A percentile compares a stretch with the other conserved stretches of the same genome.
These are phyloP conservation scores for Phortica okadai DNA, from an alignment of 2,888 invertebrate species.

Conservation along the genomic window DNA sequence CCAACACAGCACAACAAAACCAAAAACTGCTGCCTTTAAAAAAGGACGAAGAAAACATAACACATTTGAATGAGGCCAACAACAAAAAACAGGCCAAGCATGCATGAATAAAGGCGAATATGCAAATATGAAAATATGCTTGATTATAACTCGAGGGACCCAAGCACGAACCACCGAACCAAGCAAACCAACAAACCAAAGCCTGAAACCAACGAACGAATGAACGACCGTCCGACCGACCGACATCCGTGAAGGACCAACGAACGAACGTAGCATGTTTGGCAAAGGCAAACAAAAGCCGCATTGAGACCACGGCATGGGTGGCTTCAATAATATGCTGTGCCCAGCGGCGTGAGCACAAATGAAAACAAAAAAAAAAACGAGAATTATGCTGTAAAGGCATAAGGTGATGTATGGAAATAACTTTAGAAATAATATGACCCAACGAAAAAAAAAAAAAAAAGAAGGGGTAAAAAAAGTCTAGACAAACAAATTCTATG, in stretches of 20 bases:
- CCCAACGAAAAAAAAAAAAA: background rate
- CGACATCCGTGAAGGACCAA: background rate
- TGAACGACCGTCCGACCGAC: background rate
- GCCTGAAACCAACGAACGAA: background rate
- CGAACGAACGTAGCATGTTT: background rate
- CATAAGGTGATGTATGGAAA: too few relatives aligned
- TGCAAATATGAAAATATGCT: conserved; percentile 27
- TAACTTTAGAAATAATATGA: background rate
- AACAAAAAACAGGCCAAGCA: background rate
- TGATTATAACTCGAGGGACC: conserved; percentile 31
- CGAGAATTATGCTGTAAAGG: too few relatives aligned
- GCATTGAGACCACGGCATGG: background rate
- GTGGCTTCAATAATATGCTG: conserved; percentile 29
- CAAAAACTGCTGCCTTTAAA: background rate
- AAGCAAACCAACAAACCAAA: background rate
- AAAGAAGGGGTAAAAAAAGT: too few relatives aligned
- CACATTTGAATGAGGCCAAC: background rate
- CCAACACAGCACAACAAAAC: background rate
- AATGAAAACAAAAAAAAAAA: background rate
- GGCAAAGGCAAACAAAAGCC: conserved; percentile 6
- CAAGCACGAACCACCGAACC: background rate
- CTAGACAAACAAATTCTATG: too few relatives aligned
- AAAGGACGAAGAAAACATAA: background rate
- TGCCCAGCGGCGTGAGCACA: background rate
- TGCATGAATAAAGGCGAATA: conserved; percentile 7